Conservation (phyloP, 2,888 invertebrate species). For the Monoplex corrugatus region DNA sequence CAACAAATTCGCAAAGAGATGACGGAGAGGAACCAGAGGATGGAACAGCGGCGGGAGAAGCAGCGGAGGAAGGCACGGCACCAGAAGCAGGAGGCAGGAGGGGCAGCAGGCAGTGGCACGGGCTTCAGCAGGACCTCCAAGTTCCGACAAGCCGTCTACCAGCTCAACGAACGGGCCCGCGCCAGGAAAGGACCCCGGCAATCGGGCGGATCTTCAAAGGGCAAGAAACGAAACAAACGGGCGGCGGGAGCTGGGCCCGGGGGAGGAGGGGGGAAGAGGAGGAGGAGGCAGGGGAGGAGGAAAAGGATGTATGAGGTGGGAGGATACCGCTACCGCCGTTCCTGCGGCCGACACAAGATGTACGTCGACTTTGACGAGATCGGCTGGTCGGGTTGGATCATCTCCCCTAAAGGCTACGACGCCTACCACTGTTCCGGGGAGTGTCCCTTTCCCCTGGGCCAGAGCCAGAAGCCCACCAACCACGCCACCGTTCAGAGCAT, state of each 20-base stretch:
- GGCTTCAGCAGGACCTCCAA: background rate
- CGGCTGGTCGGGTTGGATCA: slow-evolving; percentile 86
- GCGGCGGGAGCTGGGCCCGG: background rate
- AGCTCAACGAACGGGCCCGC: slow-evolving; percentile 54
- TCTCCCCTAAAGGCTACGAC: slow-evolving; percentile 85
- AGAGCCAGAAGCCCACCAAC: slow-evolving; percentile 85
- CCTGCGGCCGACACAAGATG: slow-evolving; percentile 79
- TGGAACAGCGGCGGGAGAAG: slow-evolving; percentile 49
- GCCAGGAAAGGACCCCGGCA: background rate
- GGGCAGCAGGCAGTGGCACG: background rate
- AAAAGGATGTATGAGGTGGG: slow-evolving; percentile 59
- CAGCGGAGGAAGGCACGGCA: slow-evolving; percentile 7
- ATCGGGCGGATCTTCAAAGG: background rate
- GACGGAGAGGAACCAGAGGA: slow-evolving; percentile 57
- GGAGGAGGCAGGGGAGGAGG: slow-evolving; percentile 49
- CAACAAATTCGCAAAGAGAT: slow-evolving; percentile 72
- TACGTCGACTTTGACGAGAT: slow-evolving; percentile 86
- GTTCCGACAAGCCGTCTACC: slow-evolving; percentile 50
- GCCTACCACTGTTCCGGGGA: slow-evolving; percentile 86
- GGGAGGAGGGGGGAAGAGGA: slow-evolving; percentile 45
- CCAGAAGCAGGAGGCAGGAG: slow-evolving; percentile 36
- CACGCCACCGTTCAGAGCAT: slow-evolving; percentile 86
- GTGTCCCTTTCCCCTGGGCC: slow-evolving; percentile 84
- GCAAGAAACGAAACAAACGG: background rate
- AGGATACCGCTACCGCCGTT: slow-evolving; percentile 67